phyloP scores from a whole-genome alignment of 2,888 invertebrate genomes.

The Apamea sordens region DNA sequence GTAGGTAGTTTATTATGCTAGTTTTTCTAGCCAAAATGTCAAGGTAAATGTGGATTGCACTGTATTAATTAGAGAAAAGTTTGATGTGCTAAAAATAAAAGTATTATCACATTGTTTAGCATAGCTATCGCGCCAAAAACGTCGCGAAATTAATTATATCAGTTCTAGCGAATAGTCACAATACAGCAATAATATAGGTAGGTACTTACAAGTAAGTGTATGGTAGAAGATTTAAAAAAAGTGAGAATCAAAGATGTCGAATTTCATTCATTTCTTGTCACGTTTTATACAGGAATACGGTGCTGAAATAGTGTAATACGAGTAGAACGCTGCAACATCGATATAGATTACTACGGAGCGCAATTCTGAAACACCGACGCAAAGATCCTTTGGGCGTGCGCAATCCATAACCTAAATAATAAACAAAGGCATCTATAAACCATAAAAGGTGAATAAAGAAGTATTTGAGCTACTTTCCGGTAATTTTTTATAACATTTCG shows the following conservation, averaged over 20 bases:
- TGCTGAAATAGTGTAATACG: conserved; percentile 48
- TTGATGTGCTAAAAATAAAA: conserved; percentile 27
- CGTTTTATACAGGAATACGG: conserved; percentile 10
- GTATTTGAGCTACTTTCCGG: conserved; percentile 6
- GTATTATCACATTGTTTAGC: background rate
- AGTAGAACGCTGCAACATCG: conserved; percentile 27
- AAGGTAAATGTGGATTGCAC: conserved; percentile 15
- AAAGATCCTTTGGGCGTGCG: conserved; percentile 39
- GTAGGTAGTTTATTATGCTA: background rate
- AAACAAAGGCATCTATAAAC: conserved; percentile 5
- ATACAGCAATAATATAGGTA: too few species aligned
- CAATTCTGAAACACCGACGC: conserved; percentile 48
- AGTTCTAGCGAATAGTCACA: conserved; percentile 1
- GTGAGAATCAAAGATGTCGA: conserved; percentile 23
- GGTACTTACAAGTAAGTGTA: too few species aligned
- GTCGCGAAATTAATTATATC: conserved; percentile 54
- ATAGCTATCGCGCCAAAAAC: conserved; percentile 19
- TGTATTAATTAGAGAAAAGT: background rate
- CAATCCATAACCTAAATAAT: conserved; percentile 58
- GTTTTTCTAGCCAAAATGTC: conserved; percentile 26
- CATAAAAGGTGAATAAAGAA: background rate
- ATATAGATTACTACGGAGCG: conserved; percentile 37
- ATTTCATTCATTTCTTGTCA: conserved; percentile 43
- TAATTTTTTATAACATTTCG: conserved; percentile 7
- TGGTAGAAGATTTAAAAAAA: conserved; percentile 50